These are phyloP conservation scores for Gallirallus australis DNA, from an alignment of 2,797 vertebrate genomes.

Conservation along the genomic window DNA sequence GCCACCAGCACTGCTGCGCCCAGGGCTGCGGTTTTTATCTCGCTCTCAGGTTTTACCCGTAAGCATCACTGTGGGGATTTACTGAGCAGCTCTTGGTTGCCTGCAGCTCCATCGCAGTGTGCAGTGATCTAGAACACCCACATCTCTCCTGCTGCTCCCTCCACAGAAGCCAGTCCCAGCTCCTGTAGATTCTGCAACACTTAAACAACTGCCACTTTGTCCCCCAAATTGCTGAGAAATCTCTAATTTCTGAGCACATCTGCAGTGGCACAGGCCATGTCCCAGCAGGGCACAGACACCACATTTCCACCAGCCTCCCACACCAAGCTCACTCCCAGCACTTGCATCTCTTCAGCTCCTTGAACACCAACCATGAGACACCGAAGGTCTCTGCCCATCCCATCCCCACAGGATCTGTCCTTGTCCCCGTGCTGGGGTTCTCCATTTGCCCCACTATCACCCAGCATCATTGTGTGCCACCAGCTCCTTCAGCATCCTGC, in stretches of 20 bases:
- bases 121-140: neutral
- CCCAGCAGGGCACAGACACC: neutral
- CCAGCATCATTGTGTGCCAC: fast-evolving
- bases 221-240: neutral
- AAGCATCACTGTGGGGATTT: fast-evolving
- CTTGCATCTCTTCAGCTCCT: neutral
- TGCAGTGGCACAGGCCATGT: fast-evolving
- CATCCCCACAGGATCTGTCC: neutral
- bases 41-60: fast-evolving
- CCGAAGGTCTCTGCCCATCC: neutral
- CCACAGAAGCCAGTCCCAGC: neutral
- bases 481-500: neutral
- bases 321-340: fast-evolving
- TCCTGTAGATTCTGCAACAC: neutral
- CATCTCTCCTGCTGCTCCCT: neutral
- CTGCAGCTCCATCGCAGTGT: fast-evolving
- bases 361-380: fast-evolving
- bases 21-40: fast-evolving
- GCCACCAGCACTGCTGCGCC: fast-evolving
- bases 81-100: neutral
- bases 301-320: neutral
- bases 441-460: neutral
- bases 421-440: neutral
- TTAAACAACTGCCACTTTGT: neutral
- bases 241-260: neutral